Base-by-base conservation (phyloP, 2,888 invertebrate genomes). In the Papilio elwesi region DNA sequence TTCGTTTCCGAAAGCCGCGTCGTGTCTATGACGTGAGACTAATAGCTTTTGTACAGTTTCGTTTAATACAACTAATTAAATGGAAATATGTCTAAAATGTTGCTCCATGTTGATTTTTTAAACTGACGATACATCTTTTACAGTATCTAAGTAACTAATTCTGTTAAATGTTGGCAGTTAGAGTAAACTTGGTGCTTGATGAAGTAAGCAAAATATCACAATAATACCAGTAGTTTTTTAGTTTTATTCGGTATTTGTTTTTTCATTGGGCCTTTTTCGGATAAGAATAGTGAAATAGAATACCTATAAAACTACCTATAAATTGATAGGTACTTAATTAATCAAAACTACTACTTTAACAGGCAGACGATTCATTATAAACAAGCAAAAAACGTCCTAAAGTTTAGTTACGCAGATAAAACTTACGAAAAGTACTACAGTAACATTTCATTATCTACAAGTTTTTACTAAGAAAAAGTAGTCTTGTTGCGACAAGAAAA, bases 1-100 rank as follows among this genome's bases (percentile, higher is more conserved):
- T 87, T 85, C 82, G 86, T 87, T 90, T 90, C 83, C 82, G 82
- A 80, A 81, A 78, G 81, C 77, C 80, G 77, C 80, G 81, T 82
- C 78, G 81, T 49, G 43, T 82, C 80, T 77, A 78, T 75, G 78
- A 68, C 67, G 74, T 65, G 73, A 15, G 65, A 69, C 69, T 66
- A 73, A 73, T 73, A 51, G 64, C 12, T 69, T 73, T 71, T 68
- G 68, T 63, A 66, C 55, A 57, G 47, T 68, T 68, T 75, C 64
- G 59, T 74, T 67, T 53, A 74, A 70, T 66, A 62, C 6, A 43
- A 59, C 38, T 63, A 66, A 68, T 73, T 70, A 65, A 66, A 59
- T 48, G 13, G 13, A 48, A 12, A 48, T 49, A 48, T 36, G 48
- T 64, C 10, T 64, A 64, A 38, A 59, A n/a, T 9, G 2, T 59